Conservation (phyloP, 1,140 invertebrate species). For the Bombus superbus region DNA sequence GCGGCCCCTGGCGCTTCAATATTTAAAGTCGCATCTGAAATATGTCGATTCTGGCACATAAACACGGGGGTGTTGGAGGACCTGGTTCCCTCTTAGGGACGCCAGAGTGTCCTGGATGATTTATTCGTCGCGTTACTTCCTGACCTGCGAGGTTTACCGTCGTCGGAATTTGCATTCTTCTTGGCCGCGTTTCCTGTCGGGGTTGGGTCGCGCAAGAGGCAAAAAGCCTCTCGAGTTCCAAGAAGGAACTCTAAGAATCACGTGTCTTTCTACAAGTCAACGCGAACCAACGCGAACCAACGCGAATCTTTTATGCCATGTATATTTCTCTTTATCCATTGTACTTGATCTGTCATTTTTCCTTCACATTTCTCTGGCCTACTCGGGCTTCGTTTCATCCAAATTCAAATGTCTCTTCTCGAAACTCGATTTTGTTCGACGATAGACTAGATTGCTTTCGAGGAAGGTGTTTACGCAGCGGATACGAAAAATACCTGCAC, state of each 20-base stretch:
- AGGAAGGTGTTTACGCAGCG: too few relatives aligned
- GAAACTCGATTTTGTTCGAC: too few relatives aligned
- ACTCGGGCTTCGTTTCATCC: too few relatives aligned
- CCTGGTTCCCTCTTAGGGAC: slow-evolving; percentile 46
- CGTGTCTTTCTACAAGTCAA: neutral
- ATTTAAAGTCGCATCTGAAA: slow-evolving; percentile 76
- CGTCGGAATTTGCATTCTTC: slow-evolving; percentile 27
- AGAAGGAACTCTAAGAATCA: neutral
- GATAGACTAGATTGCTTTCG: too few relatives aligned
- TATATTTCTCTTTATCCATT: neutral
- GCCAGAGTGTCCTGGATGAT: slow-evolving; percentile 58
- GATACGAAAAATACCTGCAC: too few relatives aligned
- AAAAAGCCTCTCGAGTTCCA: too few relatives aligned
- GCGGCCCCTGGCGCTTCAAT: slow-evolving; percentile 62
- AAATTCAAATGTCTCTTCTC: too few relatives aligned
- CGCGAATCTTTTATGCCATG: neutral
- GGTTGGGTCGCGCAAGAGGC: neutral
- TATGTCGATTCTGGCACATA: slow-evolving; percentile 75
- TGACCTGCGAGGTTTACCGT: slow-evolving; percentile 65
- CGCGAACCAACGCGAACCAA: neutral
- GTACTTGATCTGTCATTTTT: neutral
- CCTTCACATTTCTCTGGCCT: too few relatives aligned
- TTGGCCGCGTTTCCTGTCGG: neutral
- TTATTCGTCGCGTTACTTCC: slow-evolving; percentile 64
- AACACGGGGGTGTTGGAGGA: slow-evolving; percentile 67